phyloP scores from a whole-genome alignment of 2,888 invertebrate genomes.

The Callyntrura sp. region DNA sequence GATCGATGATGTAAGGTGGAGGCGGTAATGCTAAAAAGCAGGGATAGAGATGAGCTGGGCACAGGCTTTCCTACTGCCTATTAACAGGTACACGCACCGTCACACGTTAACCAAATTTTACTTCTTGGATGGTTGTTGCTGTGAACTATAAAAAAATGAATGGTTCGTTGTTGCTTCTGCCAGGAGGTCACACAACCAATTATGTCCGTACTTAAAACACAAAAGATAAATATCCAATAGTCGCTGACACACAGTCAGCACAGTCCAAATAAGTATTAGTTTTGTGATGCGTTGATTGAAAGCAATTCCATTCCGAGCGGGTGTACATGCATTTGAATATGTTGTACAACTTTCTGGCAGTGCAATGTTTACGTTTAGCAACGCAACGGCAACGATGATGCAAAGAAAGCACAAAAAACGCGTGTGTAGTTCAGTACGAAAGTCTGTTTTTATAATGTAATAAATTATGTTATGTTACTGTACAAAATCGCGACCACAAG shows the following conservation, averaged over 20 bases:
- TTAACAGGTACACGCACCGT: conserved; percentile 13
- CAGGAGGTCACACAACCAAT: conserved; percentile 12
- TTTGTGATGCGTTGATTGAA: conserved; percentile 37
- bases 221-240: background rate
- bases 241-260: background rate
- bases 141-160: background rate
- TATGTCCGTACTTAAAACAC: background rate
- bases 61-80: background rate
- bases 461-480: background rate
- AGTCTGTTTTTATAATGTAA: background rate
- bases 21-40: background rate
- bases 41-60: conserved; percentile 1
- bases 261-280: conserved; percentile 30
- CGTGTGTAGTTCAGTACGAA: background rate
- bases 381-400: background rate
- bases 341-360: background rate
- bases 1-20: conserved; percentile 6
- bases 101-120: background rate
- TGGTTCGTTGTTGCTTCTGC: too few species aligned
- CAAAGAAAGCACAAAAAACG: background rate
- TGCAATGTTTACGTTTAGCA: conserved; percentile 9
- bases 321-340: too few species aligned
- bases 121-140: background rate
- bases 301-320: conserved; percentile 27
- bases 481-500: background rate